phyloP scores from a whole-genome alignment of 2,888 invertebrate genomes.

The Tupiocoris notatus region DNA sequence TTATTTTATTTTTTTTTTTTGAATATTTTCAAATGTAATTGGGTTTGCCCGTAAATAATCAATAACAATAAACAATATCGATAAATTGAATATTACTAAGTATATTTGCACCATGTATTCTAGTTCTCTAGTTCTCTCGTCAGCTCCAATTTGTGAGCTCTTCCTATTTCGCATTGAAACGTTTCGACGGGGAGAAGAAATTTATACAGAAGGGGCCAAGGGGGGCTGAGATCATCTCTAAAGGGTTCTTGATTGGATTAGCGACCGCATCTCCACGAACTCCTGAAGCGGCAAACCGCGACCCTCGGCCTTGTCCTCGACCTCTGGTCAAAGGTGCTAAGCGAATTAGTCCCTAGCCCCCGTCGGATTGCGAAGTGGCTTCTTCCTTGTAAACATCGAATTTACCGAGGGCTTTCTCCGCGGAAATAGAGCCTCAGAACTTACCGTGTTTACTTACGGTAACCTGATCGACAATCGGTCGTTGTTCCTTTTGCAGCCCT shows the following conservation, averaged over 20 bases:
- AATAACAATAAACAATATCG: too few relatives aligned
- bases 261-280: not conserved
- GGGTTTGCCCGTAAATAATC: too few relatives aligned
- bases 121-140: too few relatives aligned
- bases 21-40: too few relatives aligned
- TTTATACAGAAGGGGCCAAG: too few relatives aligned
- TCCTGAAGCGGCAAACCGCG: not conserved
- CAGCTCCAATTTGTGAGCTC: too few relatives aligned
- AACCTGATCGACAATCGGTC: conserved; percentile 28
- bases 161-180: too few relatives aligned
- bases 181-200: too few relatives aligned
- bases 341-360: not conserved
- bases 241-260: not conserved
- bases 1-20: too few relatives aligned
- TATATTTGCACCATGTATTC: too few relatives aligned
- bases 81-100: too few relatives aligned
- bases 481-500: not conserved
- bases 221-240: not conserved
- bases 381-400: not conserved
- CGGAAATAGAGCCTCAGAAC: too few relatives aligned
- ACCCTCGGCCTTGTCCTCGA: not conserved
- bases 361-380: not conserved
- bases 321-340: not conserved
- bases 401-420: not conserved
- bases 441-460: conserved; percentile 32